phyloP scores from a whole-genome alignment of 2,888 invertebrate species.

The Dryadula phaetusa region DNA sequence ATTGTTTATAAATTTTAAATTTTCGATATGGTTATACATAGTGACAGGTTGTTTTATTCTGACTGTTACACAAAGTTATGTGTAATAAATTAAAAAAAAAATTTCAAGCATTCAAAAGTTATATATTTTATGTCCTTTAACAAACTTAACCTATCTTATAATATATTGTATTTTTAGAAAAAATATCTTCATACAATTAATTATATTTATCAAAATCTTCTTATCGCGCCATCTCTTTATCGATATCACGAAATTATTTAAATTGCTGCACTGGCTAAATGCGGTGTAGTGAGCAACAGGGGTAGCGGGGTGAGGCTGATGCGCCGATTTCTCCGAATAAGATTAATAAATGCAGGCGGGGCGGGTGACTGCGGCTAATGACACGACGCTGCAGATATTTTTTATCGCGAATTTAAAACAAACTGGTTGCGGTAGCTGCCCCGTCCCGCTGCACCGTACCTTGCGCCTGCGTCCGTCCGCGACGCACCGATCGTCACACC shows the following conservation, averaged over 20 bases:
- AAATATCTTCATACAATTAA: constrained; percentile 15
- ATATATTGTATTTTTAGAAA: constrained; percentile 20
- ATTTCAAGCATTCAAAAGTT: too few species aligned
- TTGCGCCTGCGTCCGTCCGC: constrained; percentile 48
- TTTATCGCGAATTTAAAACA: constrained; percentile 81
- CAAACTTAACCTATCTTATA: too few species aligned
- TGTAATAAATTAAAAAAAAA: too few species aligned
- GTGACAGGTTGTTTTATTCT: too few species aligned
- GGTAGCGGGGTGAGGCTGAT: constrained; percentile 54
- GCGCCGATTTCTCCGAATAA: constrained; percentile 81
- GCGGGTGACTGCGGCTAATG: constrained; percentile 70
- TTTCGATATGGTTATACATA: too few species aligned
- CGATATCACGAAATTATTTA: constrained; percentile 32
- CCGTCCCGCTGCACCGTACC: constrained; percentile 36
- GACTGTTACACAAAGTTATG: too few species aligned
- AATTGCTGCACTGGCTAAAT: constrained; percentile 35
- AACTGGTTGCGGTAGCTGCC: constrained; percentile 68
- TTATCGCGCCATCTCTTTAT: constrained; percentile 29
- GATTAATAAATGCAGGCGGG: constrained; percentile 79
- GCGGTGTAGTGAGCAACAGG: constrained; percentile 36
- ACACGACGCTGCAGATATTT: constrained; percentile 79
- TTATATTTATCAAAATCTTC: not conserved
- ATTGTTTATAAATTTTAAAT: too few species aligned
- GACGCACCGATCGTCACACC: constrained; percentile 55
- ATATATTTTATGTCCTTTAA: too few species aligned